phyloP scores from a whole-genome alignment of 1,140 invertebrate species.

The Acromyrmex heyeri region DNA sequence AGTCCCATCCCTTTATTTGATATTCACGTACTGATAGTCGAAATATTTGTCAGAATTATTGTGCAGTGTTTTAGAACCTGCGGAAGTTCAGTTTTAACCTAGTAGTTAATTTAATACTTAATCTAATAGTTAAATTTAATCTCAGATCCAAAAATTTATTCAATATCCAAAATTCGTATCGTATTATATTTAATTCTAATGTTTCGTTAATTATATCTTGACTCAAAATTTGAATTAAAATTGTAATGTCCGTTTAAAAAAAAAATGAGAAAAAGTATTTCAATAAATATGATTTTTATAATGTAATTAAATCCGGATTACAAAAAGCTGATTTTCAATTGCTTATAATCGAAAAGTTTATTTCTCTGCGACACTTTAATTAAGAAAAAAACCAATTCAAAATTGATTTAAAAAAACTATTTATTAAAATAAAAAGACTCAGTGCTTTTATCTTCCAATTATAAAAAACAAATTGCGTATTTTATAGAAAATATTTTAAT shows the following conservation, averaged over 20 bases:
- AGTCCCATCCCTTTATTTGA: background rate
- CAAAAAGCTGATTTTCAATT: background rate
- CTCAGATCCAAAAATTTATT: no score
- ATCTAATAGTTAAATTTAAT: no score
- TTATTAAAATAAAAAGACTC: background rate
- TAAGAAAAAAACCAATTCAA: slow-evolving; percentile 7
- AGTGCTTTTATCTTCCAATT: background rate
- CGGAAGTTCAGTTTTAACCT: background rate
- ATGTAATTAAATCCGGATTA: background rate
- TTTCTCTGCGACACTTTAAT: background rate
- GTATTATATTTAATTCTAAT: background rate
- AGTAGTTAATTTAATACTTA: no score
- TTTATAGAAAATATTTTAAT: slow-evolving; percentile 7
- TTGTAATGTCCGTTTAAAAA: background rate
- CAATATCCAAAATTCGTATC: no score
- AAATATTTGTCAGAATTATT: background rate
- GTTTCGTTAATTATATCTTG: background rate
- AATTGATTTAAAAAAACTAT: slow-evolving; percentile 1
- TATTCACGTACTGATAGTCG: background rate
- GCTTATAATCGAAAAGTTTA: background rate
- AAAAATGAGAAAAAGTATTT: background rate
- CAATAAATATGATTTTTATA: slow-evolving; percentile 15
- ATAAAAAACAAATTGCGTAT: background rate
- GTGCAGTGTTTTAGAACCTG: background rate
- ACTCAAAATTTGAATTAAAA: slow-evolving; percentile 13